Evolutionary conservation across 1,140 invertebrate genomes (phyloP), one percentile per base, ranked within the genome.

Genomic region (Rhyzopertha dominica): DNA sequence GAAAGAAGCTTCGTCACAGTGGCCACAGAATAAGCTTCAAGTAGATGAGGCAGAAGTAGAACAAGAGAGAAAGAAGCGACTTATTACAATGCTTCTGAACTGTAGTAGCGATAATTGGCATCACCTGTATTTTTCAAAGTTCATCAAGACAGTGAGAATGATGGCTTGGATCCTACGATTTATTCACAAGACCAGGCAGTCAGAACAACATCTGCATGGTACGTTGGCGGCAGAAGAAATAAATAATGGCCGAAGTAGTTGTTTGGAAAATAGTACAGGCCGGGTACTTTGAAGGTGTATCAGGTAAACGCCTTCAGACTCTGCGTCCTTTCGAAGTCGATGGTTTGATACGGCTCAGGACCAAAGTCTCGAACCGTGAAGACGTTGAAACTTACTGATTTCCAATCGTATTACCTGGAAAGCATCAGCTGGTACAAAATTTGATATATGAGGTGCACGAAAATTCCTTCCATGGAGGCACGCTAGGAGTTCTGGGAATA

Each of bases 381-480:
- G 58, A 56, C 50, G n/a, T 4, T 13, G 22, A 42, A 26, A 5
- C 23, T 23, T 63, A 57, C 44, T 28, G 46, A 10, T 56, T 32
- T 53, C 62, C 62, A 2, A 45, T 57, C 16, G 26, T 65, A 5
- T 58, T 65, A 31, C 47, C 59, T 31, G 36, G 16, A n/a, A 55
- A 44, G 28, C 36, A 63, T 39, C 25, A 19, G 2, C 30, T 49
- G 18, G 51, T 54, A 23, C n/a, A 51, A 34, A 48, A 41, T n/a
- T 19, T 59, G 37, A 36, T 58, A 5, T 28, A 31, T 4, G 45
- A 66, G 10, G 34, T 31, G 16, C 61, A 63, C 53, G 31, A 43
- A 8, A 36, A 39, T 53, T 18, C 52, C 34, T 17, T 62, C 0
- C 13, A 22, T 1, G 30, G 49, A 26, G 18, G 58, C 40, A 44